Percentiles rank a stretch among this genome's conserved stretches.
Evolutionary conservation across 2,797 vertebrate species (phyloP).

Genomic region (Scolopax rusticola): DNA sequence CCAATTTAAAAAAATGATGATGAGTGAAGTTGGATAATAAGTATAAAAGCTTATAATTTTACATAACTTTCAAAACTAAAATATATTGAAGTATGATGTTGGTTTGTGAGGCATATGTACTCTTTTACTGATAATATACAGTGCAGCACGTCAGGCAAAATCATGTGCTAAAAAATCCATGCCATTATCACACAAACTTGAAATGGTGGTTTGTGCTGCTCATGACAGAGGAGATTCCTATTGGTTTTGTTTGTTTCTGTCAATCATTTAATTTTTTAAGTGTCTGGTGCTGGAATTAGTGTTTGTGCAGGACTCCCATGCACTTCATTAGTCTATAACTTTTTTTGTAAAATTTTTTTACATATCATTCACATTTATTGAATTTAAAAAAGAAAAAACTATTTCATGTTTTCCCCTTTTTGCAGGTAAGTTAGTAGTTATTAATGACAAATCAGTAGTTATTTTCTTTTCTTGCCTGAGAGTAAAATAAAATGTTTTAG

Average conservation of each 20-base stretch:
- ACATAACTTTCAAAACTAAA: not conserved
- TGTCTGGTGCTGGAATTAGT: not conserved
- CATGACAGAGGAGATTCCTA: not conserved
- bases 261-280: not conserved
- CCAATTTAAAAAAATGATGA: not conserved
- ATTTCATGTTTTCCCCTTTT: not conserved
- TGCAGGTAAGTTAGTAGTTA: not conserved
- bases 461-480: not conserved
- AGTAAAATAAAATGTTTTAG: not conserved
- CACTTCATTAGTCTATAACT: not conserved
- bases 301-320: not conserved
- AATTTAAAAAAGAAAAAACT: not conserved
- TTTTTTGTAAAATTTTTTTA: not conserved
- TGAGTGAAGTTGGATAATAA: not conserved
- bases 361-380: not conserved
- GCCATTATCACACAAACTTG: not conserved
- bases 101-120: not conserved
- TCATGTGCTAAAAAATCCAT: not conserved
- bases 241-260: not conserved
- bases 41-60: not conserved
- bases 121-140: not conserved
- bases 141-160: not conserved
- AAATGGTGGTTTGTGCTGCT: not conserved
- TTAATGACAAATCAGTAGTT: not conserved
- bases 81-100: rapidly evolving